A percentile compares a stretch with the other conserved stretches of the same genome.
These are phyloP conservation scores for Eilema depressum DNA, from an alignment of 2,888 invertebrate genomes.

Conservation along the genomic window DNA sequence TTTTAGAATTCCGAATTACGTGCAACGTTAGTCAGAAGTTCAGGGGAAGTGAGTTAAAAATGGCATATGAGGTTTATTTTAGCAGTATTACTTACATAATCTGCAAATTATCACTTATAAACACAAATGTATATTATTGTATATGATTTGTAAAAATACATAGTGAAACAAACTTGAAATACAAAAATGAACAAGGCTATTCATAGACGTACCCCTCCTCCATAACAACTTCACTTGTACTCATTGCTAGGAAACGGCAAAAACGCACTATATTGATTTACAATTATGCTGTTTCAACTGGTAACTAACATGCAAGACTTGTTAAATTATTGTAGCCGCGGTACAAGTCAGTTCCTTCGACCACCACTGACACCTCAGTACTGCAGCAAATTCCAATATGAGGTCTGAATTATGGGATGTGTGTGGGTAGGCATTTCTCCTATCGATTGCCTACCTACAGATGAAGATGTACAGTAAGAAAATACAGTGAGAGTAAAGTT, in stretches of 20 bases:
- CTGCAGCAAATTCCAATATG: not conserved
- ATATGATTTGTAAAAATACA: not conserved
- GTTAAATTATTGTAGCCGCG: not conserved
- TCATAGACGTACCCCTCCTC: slow-evolving; percentile 49
- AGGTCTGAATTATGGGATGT: not conserved
- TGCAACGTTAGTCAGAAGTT: not conserved
- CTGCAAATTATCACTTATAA: slow-evolving; percentile 2
- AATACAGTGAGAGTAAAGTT: not conserved
- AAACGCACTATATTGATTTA: slow-evolving; percentile 55
- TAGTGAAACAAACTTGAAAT: slow-evolving; percentile 23
- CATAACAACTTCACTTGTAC: slow-evolving; percentile 42
- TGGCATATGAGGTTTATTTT: not conserved
- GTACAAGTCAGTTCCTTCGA: not conserved
- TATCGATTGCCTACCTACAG: not conserved
- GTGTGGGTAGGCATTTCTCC: not conserved
- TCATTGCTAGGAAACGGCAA: slow-evolving; percentile 66
- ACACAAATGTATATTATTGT: not conserved
- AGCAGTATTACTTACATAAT: slow-evolving; percentile 2
- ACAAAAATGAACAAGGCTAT: slow-evolving; percentile 27
- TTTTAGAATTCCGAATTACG: not conserved
- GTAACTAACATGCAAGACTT: not conserved
- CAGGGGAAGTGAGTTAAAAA: not conserved
- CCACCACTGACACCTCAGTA: not conserved
- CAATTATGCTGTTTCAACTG: slow-evolving; percentile 14
- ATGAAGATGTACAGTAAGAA: not conserved